Base-by-base conservation (phyloP, 2,797 vertebrate genomes). In the Silurus lanzhouensis region DNA sequence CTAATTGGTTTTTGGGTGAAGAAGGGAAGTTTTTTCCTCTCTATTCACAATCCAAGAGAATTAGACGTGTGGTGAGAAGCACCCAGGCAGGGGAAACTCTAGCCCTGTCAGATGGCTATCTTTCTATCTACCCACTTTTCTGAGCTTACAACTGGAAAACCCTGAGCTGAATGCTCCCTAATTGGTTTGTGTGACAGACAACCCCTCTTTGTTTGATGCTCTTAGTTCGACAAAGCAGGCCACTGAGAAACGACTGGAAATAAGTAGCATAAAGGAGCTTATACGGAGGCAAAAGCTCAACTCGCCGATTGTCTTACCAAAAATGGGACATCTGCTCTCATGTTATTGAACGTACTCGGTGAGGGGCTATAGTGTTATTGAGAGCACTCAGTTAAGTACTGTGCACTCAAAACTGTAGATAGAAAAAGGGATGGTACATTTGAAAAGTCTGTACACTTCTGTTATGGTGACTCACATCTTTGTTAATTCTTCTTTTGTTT, bases 161-260 rank as follows among this genome's bases (percentile, higher is more conserved):
- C 13, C 63, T 38, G 70, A 57, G 6, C 17, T 68, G 17, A 71
- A 76, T 52, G 17, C 71, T 17, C 60, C 14, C 0, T 48, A 13
- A 2, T 61, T 87, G 10, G 7, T 84, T 6, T 71, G 71, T 78
- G 72, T 84, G 6, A 84, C 79, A 22, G 83, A 83, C 67, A 87
- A 85, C 68, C 71, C 72, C 46, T 83, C 80, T 66, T 52, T 84
- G 22, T 52, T 75, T 76, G 82, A 76, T 86, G 79, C 82, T 0
- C 48, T 89, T 31, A 84, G 82, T 66, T 86, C 74, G 15, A 84
- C 60, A 6, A 85, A 88, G 68, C 76, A 70, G 46, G 85, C 84
- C 17, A 61, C 83, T 31, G 68, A 88, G 64, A 87, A 85, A 31
- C 46, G 71, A 48, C 13, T 89, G 13, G 74, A 86, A 64, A 84